Conservation (phyloP, 2,113 vertebrate genomes). For the Campylomormyrus numenius region DNA sequence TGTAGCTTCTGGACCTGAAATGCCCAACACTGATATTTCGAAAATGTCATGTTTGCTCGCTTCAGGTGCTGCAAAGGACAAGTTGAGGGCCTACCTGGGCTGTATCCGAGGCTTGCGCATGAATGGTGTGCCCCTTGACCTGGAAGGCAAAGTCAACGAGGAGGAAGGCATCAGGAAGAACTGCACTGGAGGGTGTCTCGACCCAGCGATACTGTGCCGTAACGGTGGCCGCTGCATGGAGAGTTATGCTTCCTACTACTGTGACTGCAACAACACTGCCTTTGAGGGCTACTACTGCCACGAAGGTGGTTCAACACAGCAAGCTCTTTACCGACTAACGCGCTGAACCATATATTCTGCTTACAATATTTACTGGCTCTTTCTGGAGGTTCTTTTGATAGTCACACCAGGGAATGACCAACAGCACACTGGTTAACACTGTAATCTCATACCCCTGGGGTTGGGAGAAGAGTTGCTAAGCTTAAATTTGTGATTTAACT, state of each 20-base stretch:
- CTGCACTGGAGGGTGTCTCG: slow-evolving; percentile 83
- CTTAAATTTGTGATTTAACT: not conserved
- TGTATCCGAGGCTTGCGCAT: slow-evolving; percentile 83
- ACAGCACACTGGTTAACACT: not conserved
- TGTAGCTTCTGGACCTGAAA: too few species aligned
- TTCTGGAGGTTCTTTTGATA: not conserved
- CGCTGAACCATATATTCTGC: not conserved
- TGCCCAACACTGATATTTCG: too few species aligned
- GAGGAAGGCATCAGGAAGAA: slow-evolving; percentile 78
- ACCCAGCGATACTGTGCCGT: slow-evolving; percentile 78
- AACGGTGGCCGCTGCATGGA: slow-evolving; percentile 88
- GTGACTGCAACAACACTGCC: slow-evolving; percentile 87
- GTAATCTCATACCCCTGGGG: not conserved
- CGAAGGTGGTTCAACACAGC: slow-evolving; percentile 57
- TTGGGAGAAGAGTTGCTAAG: not conserved
- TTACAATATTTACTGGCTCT: not conserved
- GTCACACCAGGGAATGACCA: not conserved
- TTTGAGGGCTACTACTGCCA: slow-evolving; percentile 92
- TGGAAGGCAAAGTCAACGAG: slow-evolving; percentile 86
- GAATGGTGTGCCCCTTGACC: slow-evolving; percentile 85
- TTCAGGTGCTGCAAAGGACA: slow-evolving; percentile 80
- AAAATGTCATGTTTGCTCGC: not conserved
- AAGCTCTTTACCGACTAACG: not conserved
- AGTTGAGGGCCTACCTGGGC: slow-evolving; percentile 80
- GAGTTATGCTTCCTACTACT: slow-evolving; percentile 83